Base-by-base conservation (phyloP, 2,888 invertebrate species). In the Fabriciana adippe region DNA sequence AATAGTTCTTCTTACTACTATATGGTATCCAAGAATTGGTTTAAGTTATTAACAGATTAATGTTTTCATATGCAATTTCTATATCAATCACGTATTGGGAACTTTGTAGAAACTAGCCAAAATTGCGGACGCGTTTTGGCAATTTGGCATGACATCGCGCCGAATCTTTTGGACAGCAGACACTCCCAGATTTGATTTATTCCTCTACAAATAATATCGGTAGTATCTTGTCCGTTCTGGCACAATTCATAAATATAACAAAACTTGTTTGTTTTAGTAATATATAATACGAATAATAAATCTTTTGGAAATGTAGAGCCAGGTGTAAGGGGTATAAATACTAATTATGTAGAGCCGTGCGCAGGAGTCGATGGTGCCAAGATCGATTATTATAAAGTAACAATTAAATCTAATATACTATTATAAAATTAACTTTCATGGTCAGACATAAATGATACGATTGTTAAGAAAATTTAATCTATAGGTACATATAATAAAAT, bases 331-430 rank as follows among this genome's bases (percentile, higher is more conserved):
- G 45, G 54, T 59, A 67, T 66, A 57, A 64, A 64, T 67, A 68
- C 57, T 71, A 70, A 70, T 68, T 70, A 72, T 60, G 64, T 51
- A 55, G 81, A 82, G 81, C 76, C 74, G 71, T 76, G 75, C 73
- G 74, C 72, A 69, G 41, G 71, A 78, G 77, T 71, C 45, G 69
- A 16, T 45, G n/a, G 69, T 83, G 87, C 85, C 87, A 87, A 83
- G 69, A 78, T 79, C 82, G 75, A 85, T 85, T 76, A 76, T 72
- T 79, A 71, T 68, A 74, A 66, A 66, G 60, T 71, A 57, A 63
- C 59, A 60, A 64, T 61, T 62, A 67, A 65, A 59, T 60, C 11
- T 50, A 55, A 55, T 56, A 35, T 59, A 35, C 8, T 21, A 64
- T 62, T 63, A 64, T 62, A 6, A 16, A 21, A 47, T 47, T 26